Conservation (phyloP, 2,888 invertebrate genomes). For the Eurytoma adleriae region DNA sequence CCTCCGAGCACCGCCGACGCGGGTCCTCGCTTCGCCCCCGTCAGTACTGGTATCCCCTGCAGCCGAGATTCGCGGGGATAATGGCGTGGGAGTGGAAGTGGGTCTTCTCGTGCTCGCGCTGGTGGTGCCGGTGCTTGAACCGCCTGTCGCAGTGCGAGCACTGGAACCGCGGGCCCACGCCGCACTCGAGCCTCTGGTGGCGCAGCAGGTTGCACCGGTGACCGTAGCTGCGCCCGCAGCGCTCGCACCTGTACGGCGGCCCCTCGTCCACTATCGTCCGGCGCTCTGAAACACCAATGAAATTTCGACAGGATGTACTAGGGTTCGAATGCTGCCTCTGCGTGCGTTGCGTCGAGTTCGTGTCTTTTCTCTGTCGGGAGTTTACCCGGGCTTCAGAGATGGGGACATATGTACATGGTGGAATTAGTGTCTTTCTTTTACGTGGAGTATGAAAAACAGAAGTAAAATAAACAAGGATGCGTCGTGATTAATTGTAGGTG, state of each 20-base stretch:
- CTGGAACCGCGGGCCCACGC: constrained; percentile 77
- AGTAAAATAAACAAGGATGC: too few relatives aligned
- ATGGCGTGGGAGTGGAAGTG: constrained; percentile 69
- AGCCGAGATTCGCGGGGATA: too few relatives aligned
- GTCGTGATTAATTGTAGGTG: too few relatives aligned
- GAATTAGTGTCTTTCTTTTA: too few relatives aligned
- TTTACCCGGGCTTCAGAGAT: constrained; percentile 2
- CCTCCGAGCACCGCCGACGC: too few relatives aligned
- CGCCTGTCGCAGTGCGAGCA: constrained; percentile 84
- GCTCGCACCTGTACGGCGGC: constrained; percentile 74
- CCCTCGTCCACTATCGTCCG: background rate
- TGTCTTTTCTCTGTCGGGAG: background rate
- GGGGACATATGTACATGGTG: too few relatives aligned
- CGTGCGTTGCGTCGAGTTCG: background rate
- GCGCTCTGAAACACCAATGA: too few relatives aligned
- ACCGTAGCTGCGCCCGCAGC: constrained; percentile 80
- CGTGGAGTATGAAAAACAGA: too few relatives aligned
- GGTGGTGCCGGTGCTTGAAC: constrained; percentile 83
- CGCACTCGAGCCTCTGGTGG: constrained; percentile 80
- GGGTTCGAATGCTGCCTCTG: background rate
- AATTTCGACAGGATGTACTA: too few relatives aligned
- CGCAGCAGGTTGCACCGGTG: constrained; percentile 79
- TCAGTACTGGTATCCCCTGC: too few relatives aligned
- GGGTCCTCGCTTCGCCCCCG: too few relatives aligned
- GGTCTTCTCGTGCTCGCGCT: constrained; percentile 77